A percentile compares a stretch with the other conserved stretches of the same genome.
phyloP scores from a whole-genome alignment of 2,797 vertebrate genomes.

The Neopelma chrysocephalum region DNA sequence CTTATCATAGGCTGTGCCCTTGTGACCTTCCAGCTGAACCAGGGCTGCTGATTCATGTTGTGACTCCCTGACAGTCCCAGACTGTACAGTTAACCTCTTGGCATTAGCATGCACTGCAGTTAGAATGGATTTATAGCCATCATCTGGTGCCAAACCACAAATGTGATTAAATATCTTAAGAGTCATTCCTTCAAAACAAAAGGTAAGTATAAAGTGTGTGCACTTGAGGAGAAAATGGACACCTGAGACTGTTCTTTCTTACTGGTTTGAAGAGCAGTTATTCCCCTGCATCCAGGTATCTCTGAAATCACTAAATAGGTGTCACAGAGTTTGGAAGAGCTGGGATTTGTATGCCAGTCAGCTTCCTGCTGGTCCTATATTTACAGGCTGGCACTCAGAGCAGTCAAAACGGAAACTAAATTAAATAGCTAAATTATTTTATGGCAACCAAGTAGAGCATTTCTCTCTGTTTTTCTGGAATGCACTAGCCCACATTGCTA shows the following conservation, averaged over 20 bases:
- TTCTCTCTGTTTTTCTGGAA: slow-evolving; percentile 23
- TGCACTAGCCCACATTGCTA: neutral
- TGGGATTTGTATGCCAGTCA: neutral
- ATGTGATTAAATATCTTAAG: slow-evolving; percentile 61
- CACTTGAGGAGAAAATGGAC: neutral
- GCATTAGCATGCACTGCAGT: neutral
- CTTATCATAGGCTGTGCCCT: slow-evolving; percentile 31
- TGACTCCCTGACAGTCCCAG: neutral
- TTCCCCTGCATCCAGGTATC: neutral
- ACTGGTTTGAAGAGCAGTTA: neutral
- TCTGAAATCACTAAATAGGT: neutral
- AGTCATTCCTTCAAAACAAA: slow-evolving; percentile 56
- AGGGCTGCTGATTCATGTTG: slow-evolving; percentile 42
- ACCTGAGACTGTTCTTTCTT: neutral
- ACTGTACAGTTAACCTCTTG: slow-evolving; percentile 10
- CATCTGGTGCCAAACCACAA: slow-evolving; percentile 44
- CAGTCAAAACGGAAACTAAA: neutral
- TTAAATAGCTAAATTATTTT: slow-evolving; percentile 13
- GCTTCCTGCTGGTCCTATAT: neutral
- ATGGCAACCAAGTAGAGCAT: neutral
- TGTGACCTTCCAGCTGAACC: slow-evolving; percentile 37
- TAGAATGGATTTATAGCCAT: slow-evolving; percentile 53
- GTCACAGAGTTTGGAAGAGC: neutral
- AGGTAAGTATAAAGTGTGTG: neutral
- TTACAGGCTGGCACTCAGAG: neutral